Conservation (phyloP, 2,888 invertebrate genomes). For the Harpagoxenus sublaevis region DNA sequence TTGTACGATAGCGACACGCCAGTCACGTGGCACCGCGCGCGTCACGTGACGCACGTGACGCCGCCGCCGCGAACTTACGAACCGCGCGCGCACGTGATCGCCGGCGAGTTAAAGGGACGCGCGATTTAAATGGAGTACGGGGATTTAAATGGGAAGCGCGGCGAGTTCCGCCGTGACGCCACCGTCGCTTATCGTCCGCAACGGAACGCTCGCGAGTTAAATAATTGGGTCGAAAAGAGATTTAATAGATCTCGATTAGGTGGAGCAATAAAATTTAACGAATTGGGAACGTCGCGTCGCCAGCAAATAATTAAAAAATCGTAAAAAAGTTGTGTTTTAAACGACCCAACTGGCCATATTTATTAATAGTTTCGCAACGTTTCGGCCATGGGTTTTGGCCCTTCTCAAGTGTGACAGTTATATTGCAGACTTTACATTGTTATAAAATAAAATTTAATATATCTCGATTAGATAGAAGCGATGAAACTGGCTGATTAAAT, state of each 20-base stretch:
- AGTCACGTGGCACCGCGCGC: conserved; percentile 42
- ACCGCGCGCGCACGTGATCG: conserved; percentile 65
- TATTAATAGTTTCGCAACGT: no score
- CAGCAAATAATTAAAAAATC: no score
- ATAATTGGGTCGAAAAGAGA: neutral
- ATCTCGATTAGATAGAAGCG: neutral
- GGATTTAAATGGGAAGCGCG: no score
- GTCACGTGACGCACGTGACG: conserved; percentile 42
- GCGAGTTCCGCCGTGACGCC: neutral
- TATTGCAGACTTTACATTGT: no score
- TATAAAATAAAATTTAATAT: neutral
- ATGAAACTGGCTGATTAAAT: conserved; percentile 11
- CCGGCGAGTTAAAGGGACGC: conserved; percentile 59
- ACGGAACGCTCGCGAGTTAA: neutral
- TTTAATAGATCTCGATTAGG: neutral
- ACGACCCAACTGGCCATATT: no score
- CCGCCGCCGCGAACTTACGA: conserved; percentile 56
- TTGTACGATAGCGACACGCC: conserved; percentile 44
- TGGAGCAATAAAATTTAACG: neutral
- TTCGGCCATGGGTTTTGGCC: no score
- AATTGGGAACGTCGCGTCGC: no score
- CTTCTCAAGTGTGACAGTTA: no score
- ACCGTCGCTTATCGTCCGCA: neutral
- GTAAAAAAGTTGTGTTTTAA: no score
- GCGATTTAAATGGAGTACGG: conserved; percentile 14